Evolutionary conservation across 2,113 vertebrate genomes (phyloP), one percentile per base, ranked within the genome.

Genomic region (Taxidea taxus): DNA sequence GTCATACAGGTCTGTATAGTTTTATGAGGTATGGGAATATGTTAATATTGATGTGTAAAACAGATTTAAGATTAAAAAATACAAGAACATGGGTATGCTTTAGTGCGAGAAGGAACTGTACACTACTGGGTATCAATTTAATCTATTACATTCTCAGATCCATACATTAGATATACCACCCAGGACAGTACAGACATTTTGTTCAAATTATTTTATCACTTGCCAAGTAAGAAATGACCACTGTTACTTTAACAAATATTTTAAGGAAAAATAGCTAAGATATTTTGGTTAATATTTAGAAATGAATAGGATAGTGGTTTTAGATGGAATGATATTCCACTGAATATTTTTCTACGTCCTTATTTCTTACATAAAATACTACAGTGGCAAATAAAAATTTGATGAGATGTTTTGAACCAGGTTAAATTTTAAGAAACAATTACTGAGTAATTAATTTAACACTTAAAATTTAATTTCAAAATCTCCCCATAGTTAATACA

Each of bases 381-480:
- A 39, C 4, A 87, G 7, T 89, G 58, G 21, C 80, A 91, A 97
- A 78, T 66, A 90, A 84, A 91, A 87, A 81, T 62, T 18, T 70
- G 20, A 70, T 92, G 25, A 96, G 34, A 86, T 9, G 92, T 78
- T 91, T 95, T 74, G 60, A 92, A 85, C 27, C 15, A 95, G 1
- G 18, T 68, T 92, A 87, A n/a, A 6, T 92, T 92, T 88, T 91
- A 64, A 84, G 34, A 86, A 51, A 97, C 0, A 68, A 90, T 44
- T 37, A 82, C 39, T 77, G 27, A 96, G 13, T 23, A 58, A 91
- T 86, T 60, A 95, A 74, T 68, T 68, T 58, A 58, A 54, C 37
- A 90, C 56, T 85, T 91, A 93, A 86, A 82, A 60, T 74, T 82
- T 74, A 95, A 95, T 72, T 95, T 91, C 78, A 96, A 78, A 97